A percentile compares a stretch with the other conserved stretches of the same genome.
Evolutionary conservation across 1,140 invertebrate genomes (phyloP).

Genomic region (Bombus confusus): DNA sequence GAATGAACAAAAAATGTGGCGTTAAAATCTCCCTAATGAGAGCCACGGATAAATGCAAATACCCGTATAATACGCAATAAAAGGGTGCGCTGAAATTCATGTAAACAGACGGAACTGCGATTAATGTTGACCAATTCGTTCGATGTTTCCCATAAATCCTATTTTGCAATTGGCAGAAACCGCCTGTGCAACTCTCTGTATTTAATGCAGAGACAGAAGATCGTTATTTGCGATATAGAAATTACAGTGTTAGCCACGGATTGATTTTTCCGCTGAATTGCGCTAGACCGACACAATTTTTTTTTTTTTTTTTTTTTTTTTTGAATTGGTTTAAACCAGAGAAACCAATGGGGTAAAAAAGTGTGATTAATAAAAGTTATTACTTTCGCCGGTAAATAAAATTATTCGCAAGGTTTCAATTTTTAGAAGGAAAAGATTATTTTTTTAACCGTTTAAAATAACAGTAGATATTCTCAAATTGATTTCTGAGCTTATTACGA

Average conservation of each 20-base stretch:
- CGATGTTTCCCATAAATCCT: conserved; percentile 22
- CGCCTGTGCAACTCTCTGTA: not conserved
- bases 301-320: conserved; percentile 1
- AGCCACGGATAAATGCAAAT: conserved; percentile 3
- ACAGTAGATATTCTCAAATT: no score
- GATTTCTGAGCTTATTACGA: no score
- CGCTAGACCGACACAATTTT: not conserved
- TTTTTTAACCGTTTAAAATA: no score
- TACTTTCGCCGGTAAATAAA: not conserved
- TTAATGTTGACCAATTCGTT: conserved; percentile 33
- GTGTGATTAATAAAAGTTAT: not conserved
- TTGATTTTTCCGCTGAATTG: conserved; percentile 13
- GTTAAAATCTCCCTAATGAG: not conserved
- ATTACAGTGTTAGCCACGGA: conserved; percentile 11
- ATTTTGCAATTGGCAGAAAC: conserved; percentile 39
- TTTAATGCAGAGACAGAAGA: conserved; percentile 36
- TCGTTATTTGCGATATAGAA: conserved; percentile 23
- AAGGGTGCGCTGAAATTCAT: not conserved
- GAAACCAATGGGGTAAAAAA: not conserved
- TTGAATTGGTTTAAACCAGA: not conserved
- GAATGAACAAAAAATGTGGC: not conserved
- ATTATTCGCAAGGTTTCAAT: not conserved
- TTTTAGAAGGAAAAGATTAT: no score
- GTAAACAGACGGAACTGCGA: conserved; percentile 7
- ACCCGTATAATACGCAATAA: conserved; percentile 13